phyloP scores from a whole-genome alignment of 1,140 invertebrate species.

The Penaeus indicus region DNA sequence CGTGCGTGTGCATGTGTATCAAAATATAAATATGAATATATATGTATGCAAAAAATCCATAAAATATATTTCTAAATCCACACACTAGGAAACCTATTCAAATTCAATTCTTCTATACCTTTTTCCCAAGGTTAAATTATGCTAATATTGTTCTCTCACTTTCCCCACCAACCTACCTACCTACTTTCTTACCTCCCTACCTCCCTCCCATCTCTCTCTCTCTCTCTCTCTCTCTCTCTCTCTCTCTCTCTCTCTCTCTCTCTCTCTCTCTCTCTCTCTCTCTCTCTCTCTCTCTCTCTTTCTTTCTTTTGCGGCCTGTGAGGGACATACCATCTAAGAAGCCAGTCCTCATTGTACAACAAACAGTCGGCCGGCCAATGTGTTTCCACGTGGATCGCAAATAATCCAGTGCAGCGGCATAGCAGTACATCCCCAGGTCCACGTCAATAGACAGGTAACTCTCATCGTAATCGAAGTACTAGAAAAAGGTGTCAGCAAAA shows the following conservation, averaged over 20 bases:
- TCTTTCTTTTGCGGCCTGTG: neutral
- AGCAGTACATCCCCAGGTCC: slow-evolving; percentile 87
- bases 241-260: neutral
- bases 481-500: slow-evolving; percentile 51
- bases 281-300: too few relatives aligned
- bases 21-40: too few relatives aligned
- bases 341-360: slow-evolving; percentile 31
- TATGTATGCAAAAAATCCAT: too few relatives aligned
- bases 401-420: slow-evolving; percentile 89
- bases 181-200: too few relatives aligned
- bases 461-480: slow-evolving; percentile 75
- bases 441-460: slow-evolving; percentile 94
- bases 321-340: slow-evolving; percentile 61
- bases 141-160: too few relatives aligned
- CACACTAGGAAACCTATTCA: too few relatives aligned
- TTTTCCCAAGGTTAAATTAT: too few relatives aligned
- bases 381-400: slow-evolving; percentile 94
- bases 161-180: too few relatives aligned
- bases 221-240: neutral
- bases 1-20: too few relatives aligned
- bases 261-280: neutral
- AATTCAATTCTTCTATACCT: too few relatives aligned
- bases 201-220: too few relatives aligned
- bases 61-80: too few relatives aligned
- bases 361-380: slow-evolving; percentile 71